These are phyloP conservation scores for Paracentrotus lividus DNA, from an alignment of 53 echinoderm and acorn worm genomes.

Conservation along the genomic window DNA sequence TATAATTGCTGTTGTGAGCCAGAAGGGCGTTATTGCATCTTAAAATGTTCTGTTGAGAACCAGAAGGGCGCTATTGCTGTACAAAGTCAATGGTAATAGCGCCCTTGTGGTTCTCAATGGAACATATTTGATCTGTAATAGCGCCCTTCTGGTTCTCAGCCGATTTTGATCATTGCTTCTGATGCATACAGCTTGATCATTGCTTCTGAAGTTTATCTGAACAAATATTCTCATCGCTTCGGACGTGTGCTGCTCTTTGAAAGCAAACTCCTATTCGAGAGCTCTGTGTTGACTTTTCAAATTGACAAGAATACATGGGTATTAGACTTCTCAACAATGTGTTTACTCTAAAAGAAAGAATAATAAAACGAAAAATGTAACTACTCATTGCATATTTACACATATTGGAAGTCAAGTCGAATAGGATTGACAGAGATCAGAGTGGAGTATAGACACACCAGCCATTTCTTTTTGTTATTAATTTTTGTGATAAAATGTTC, in stretches of 20 bases:
- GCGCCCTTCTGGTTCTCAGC: too few species aligned
- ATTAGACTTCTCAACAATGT: conserved; percentile 6
- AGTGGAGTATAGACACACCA: neutral
- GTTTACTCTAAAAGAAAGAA: conserved; percentile 10
- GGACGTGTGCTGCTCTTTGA: conserved; percentile 12
- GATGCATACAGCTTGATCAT: neutral
- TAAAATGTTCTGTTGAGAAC: too few species aligned
- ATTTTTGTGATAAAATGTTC: too few species aligned
- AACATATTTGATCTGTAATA: too few species aligned
- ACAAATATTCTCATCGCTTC: neutral
- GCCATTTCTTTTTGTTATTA: neutral
- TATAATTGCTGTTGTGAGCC: too few species aligned
- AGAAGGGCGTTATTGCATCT: too few species aligned
- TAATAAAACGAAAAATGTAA: conserved; percentile 1
- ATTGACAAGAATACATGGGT: neutral
- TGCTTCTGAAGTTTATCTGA: too few species aligned
- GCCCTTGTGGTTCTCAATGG: too few species aligned
- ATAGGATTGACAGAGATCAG: neutral
- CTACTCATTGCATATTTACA: neutral
- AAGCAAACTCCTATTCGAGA: conserved; percentile 16
- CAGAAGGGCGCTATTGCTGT: too few species aligned
- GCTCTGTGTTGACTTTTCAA: conserved; percentile 11
- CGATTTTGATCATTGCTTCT: too few species aligned
- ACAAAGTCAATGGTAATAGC: too few species aligned
- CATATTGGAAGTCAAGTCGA: neutral